Base-by-base conservation (phyloP, 2,888 invertebrate species). In the Ernsta delagoae region DNA sequence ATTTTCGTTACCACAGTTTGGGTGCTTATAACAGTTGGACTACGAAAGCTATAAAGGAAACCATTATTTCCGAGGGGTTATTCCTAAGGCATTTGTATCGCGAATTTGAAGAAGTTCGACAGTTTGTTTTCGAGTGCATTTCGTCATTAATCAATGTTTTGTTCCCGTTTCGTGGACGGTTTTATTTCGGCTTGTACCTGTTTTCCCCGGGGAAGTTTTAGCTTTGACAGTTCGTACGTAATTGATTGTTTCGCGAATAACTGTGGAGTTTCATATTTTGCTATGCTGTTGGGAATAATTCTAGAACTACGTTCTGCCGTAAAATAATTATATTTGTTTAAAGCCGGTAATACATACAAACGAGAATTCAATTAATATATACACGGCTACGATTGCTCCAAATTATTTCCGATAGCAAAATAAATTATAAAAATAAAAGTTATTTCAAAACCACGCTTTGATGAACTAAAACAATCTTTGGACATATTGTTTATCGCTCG, bases 111-210 rank as follows among this genome's bases (percentile, higher is more conserved):
- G 92, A 92, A 93, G 88, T 92, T 93, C 92, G 92, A 92, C 92
- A 92, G 92, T 93, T 92, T 90, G 92, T 91, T 89, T 87, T 88
- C 92, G 89, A 94, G 93, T 94, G 93, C 93, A 93, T 93, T 93
- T 91, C 78, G 83, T 90, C 90, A 93, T 93, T 91, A 89, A 93
- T 92, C 90, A 93, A 88, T 90, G 91, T 91, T 92, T 92, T 92
- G 92, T 93, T 92, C 83, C 80, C 79, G 78, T 82, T 77, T 80
- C 73, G 77, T 65, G 70, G 76, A 75, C 77, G 77, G 84, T 88
- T 88, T 88, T 90, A 84, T 87, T 88, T 89, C 82, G 82, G 82
- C 86, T 88, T 90, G 87, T 88, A 92, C 91, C 92, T 91, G 92
- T 84, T 90, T 85, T 80, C 82, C 74, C 80, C 72, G 73, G 79